phyloP scores from a whole-genome alignment of 2,888 invertebrate species.

The Camptogramma bilineatum region DNA sequence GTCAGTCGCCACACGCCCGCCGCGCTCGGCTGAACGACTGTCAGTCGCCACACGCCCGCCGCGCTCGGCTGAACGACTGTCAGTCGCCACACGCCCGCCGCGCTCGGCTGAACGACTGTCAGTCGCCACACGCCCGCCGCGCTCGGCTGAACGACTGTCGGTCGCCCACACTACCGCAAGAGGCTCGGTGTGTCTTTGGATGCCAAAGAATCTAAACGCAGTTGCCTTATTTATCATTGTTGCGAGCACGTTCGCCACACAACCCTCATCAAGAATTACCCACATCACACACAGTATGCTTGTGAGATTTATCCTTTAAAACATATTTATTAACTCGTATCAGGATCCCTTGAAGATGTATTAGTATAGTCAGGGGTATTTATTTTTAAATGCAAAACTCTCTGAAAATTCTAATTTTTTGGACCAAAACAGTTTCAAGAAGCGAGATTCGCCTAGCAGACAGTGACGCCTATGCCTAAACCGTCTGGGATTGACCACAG shows the following conservation, averaged over 20 bases:
- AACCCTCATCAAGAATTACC: neutral
- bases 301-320: too few species aligned
- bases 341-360: neutral
- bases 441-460: neutral
- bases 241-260: neutral
- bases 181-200: too few species aligned
- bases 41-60: conserved; percentile 92
- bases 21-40: too few species aligned
- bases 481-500: neutral
- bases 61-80: conserved; percentile 90
- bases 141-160: conserved; percentile 87
- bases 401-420: neutral
- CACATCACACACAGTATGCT: neutral
- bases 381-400: neutral
- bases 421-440: neutral
- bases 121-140: conserved; percentile 97
- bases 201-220: neutral
- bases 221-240: neutral
- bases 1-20: neutral
- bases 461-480: neutral
- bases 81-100: neutral
- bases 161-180: neutral
- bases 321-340: too few species aligned
- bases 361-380: neutral
- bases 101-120: too few species aligned